Conservation (phyloP, 2,888 invertebrate species). For the Fissipunctia ypsillon region DNA sequence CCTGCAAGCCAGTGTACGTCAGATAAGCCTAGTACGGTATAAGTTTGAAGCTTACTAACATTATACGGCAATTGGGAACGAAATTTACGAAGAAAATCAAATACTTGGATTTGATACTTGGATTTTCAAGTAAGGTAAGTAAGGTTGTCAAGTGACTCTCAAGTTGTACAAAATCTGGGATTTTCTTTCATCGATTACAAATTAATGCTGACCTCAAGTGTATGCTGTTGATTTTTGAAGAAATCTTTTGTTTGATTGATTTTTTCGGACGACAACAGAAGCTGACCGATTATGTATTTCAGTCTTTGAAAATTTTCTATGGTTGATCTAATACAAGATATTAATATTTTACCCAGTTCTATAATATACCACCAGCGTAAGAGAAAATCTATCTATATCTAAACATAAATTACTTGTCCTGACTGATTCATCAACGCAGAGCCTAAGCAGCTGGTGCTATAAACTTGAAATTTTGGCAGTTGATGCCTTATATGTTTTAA, state of each 20-base stretch:
- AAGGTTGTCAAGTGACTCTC: slow-evolving; percentile 37
- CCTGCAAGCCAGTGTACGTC: slow-evolving; percentile 58
- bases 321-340: background rate
- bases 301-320: background rate
- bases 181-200: slow-evolving; percentile 49
- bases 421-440: no score
- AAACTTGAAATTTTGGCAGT: no score
- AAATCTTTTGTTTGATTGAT: slow-evolving; percentile 26
- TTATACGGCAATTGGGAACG: slow-evolving; percentile 64
- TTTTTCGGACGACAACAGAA: slow-evolving; percentile 6
- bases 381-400: no score
- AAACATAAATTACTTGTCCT: no score
- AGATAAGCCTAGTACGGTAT: slow-evolving; percentile 71
- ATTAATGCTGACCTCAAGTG: slow-evolving; percentile 48
- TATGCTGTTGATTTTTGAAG: slow-evolving; percentile 29
- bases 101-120: slow-evolving; percentile 63
- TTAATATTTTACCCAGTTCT: background rate
- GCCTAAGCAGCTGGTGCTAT: no score
- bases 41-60: slow-evolving; percentile 70
- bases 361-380: background rate
- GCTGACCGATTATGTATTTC: slow-evolving; percentile 25
- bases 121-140: slow-evolving; percentile 52
- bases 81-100: slow-evolving; percentile 70
- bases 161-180: slow-evolving; percentile 45
- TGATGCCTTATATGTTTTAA: no score